Evolutionary conservation across 2,888 invertebrate genomes (phyloP).

Genomic region (Ennomos quercinarius): DNA sequence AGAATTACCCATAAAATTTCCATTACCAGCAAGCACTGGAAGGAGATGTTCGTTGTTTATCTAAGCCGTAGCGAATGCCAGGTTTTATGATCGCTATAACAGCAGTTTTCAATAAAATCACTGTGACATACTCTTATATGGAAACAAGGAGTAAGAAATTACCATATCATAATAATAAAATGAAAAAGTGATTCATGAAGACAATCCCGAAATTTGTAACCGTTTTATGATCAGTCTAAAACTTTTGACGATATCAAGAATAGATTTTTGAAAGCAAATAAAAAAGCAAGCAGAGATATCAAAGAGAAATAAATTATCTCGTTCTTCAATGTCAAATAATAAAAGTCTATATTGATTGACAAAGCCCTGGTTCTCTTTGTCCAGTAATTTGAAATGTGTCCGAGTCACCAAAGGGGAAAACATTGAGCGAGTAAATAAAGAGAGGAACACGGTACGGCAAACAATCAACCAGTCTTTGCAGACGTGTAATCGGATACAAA

Average conservation of each 20-base stretch:
- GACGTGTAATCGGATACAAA: conserved; percentile 77
- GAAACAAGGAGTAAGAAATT: conserved; percentile 63
- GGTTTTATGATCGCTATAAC: conserved; percentile 69
- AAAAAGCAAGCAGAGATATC: conserved; percentile 2
- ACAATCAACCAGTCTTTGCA: conserved; percentile 67
- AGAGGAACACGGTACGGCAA: conserved; percentile 60
- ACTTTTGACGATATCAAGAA: conserved; percentile 16
- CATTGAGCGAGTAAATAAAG: conserved; percentile 69
- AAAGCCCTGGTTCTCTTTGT: conserved; percentile 46
- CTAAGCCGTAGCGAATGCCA: conserved; percentile 59
- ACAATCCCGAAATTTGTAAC: conserved; percentile 43
- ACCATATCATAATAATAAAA: conserved; percentile 57
- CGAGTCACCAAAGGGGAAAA: conserved; percentile 60
- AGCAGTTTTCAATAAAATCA: conserved; percentile 70
- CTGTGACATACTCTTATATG: conserved; percentile 56
- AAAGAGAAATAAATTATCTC: conserved; percentile 13
- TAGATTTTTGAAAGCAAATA: conserved; percentile 7
- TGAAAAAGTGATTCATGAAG: conserved; percentile 58
- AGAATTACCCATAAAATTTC: conserved; percentile 68
- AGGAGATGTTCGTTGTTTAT: conserved; percentile 58
- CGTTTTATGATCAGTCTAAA: conserved; percentile 31
- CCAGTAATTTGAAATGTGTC: conserved; percentile 64
- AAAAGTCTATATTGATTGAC: conserved; percentile 36
- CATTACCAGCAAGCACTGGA: conserved; percentile 56
- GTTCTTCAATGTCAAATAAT: conserved; percentile 20